Conservation (phyloP, 2,888 invertebrate genomes). For the Acleris laterana region DNA sequence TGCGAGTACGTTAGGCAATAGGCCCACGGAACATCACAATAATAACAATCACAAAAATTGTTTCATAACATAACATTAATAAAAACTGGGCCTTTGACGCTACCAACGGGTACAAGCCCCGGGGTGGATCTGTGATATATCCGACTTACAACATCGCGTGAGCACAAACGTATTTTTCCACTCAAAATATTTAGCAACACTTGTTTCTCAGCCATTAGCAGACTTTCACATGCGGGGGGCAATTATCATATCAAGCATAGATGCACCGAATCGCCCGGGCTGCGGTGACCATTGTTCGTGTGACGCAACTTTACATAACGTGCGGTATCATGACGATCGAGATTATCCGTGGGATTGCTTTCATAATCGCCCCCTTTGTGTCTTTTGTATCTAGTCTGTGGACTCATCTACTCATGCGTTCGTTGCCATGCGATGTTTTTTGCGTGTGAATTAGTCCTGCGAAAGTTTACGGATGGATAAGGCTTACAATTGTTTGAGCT, state of each 20-base stretch:
- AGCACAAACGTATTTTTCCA: conserved; percentile 7
- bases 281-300: conserved; percentile 50
- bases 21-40: too few relatives aligned
- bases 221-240: conserved; percentile 27
- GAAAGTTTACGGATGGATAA: too few relatives aligned
- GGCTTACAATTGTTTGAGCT: too few relatives aligned
- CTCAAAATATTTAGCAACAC: conserved; percentile 20
- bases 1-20: too few relatives aligned
- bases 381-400: background rate
- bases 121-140: background rate
- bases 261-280: conserved; percentile 32
- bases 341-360: conserved; percentile 70
- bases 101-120: too few relatives aligned
- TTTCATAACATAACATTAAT: too few relatives aligned
- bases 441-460: conserved; percentile 1
- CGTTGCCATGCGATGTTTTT: conserved; percentile 14
- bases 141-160: conserved; percentile 1
- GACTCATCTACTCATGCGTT: background rate
- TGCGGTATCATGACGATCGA: conserved; percentile 53
- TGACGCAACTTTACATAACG: conserved; percentile 66
- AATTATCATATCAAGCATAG: conserved; percentile 46
- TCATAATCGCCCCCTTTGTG: conserved; percentile 49
- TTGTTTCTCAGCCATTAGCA: conserved; percentile 17
- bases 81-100: too few relatives aligned
- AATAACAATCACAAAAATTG: too few relatives aligned